Conservation (phyloP, 2,888 invertebrate genomes). For the Choreutis nemorana region DNA sequence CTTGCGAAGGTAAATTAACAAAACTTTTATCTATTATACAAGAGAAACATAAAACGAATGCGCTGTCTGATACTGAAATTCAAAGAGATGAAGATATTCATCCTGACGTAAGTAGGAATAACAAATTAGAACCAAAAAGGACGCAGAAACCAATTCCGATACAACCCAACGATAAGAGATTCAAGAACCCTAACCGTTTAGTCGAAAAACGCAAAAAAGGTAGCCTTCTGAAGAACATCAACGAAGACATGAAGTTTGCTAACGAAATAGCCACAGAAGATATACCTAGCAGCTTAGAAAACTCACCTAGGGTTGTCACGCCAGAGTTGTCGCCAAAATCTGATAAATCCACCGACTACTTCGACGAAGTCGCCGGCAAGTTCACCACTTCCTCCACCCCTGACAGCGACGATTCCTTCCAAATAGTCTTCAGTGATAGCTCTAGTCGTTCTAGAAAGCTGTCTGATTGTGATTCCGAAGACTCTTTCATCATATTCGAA, state of each 20-base stretch:
- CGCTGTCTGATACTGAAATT: constrained; percentile 10
- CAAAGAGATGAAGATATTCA: constrained; percentile 11
- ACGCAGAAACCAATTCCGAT: constrained; percentile 15
- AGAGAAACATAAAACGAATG: constrained; percentile 18
- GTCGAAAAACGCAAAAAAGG: constrained; percentile 21
- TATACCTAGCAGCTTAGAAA: constrained; percentile 23
- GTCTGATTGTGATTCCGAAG: constrained; percentile 67
- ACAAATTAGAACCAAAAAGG: constrained; percentile 9
- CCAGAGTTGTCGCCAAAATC: constrained; percentile 7
- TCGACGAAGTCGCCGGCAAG: constrained; percentile 44
- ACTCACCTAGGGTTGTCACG: no score
- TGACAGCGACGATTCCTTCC: constrained; percentile 51
- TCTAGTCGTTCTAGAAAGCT: constrained; percentile 21
- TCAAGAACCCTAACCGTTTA: constrained; percentile 25
- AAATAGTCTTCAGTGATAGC: constrained; percentile 48
- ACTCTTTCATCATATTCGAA: constrained; percentile 64
- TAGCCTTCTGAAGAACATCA: constrained; percentile 23
- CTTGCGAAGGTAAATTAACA: constrained; percentile 47
- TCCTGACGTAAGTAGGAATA: no score
- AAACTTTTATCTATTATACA: constrained; percentile 35
- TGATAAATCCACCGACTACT: constrained; percentile 18
- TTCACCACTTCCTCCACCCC: constrained; percentile 32
- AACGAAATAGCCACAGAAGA: constrained; percentile 24
- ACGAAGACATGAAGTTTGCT: constrained; percentile 31
- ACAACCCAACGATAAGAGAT: constrained; percentile 25